These are phyloP conservation scores for Phaedon cochleariae DNA, from an alignment of 2,888 invertebrate species.

Conservation along the genomic window DNA sequence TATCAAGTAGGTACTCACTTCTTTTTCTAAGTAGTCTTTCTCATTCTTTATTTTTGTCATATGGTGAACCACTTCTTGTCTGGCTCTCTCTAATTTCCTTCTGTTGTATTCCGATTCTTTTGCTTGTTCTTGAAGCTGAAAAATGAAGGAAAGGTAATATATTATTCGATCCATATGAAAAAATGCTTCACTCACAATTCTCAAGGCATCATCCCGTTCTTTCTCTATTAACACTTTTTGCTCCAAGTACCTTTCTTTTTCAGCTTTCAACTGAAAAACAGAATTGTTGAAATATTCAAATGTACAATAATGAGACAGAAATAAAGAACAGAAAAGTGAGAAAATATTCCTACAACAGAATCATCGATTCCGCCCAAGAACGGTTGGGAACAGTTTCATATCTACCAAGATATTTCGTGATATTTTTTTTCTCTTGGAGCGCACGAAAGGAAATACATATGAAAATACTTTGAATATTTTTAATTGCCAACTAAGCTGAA, in stretches of 20 bases:
- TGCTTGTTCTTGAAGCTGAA: slow-evolving; percentile 67
- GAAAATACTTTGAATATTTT: no score
- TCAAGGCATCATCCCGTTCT: slow-evolving; percentile 63
- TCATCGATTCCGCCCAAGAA: no score
- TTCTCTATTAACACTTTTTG: slow-evolving; percentile 63
- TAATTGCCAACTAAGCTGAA: no score
- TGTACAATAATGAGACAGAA: no score
- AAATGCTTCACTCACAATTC: slow-evolving; percentile 57
- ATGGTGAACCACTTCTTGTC: slow-evolving; percentile 68
- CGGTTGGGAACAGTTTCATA: no score
- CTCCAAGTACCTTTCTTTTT: slow-evolving; percentile 62
- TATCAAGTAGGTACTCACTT: no score
- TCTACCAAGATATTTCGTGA: no score
- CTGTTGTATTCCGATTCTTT: slow-evolving; percentile 67
- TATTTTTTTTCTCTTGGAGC: no score
- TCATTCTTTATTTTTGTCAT: slow-evolving; percentile 68
- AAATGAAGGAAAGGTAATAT: slow-evolving; percentile 28
- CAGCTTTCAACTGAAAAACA: slow-evolving; percentile 59
- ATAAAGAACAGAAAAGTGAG: no score
- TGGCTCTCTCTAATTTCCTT: slow-evolving; percentile 66
- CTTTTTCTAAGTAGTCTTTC: slow-evolving; percentile 67
- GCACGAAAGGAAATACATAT: no score
- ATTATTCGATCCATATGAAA: neutral
- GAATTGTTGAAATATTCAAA: no score
- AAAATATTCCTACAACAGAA: no score